Evolutionary conservation across 2,113 vertebrate species (phyloP), one percentile per base, ranked within the genome.

Genomic region (Neotoma lepida): DNA sequence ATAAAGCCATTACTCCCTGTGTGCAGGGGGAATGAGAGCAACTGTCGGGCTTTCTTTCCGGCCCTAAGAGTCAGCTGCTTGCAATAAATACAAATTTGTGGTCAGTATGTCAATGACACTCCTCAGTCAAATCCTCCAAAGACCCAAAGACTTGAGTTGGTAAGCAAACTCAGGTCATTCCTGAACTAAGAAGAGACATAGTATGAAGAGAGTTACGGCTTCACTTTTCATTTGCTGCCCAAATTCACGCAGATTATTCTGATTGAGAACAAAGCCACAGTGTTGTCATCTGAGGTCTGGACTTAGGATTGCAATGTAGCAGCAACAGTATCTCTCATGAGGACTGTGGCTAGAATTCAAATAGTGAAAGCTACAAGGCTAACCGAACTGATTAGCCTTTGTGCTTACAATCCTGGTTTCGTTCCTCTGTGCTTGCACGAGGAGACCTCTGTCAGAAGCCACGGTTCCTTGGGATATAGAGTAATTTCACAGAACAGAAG

Each of bases 171-270:
- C 68, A 24, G 77, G 35, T 81, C 51, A 58, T 58, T 15, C 35
- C 39, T 22, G 54, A 20, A 6, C 56, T 63, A 89, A 88, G 87
- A n/a, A 46, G 30, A 87, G 22, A 58, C 9, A 82, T 17, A 35
- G 8, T 49, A 6, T 64, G 58, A 44, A 95, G 4, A 93, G 14
- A 70, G 74, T 7, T 56, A 10, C 39, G 39, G 74, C 87, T 85
- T 61, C 68, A 68, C 49, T 86, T 39, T 39, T 17, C 41, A 78
- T 44, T 66, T 71, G 46, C 44, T 58, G n/a, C 63, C 56, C 63
- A 94, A 87, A 51, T 56, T 90, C 78, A 92, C 20, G 80, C 51
- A 39, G 41, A 68, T n/a, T 35, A 61, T 30, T 86, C 14, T 88
- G 51, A 58, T 10, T 92, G 51, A 51, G n/a, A 93, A 56, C 26